Evolutionary conservation across 2,113 vertebrate genomes (phyloP), one percentile per base, ranked within the genome.

Genomic region (Pyxicephalus adspersus): DNA sequence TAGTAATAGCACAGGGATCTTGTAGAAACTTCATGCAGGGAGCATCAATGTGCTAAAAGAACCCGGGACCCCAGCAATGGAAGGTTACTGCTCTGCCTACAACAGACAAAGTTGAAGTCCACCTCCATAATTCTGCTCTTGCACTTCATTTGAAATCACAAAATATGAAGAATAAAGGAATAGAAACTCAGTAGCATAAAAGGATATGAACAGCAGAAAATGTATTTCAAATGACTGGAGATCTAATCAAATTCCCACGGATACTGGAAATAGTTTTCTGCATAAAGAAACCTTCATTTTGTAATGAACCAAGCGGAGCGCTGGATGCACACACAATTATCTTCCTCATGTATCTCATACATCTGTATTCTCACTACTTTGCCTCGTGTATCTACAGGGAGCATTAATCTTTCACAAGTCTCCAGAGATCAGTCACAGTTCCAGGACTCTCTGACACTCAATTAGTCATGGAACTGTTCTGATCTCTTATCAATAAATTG

Each of bases 391-490:
- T 22, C 60, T 54, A 55, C 55, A 55, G 67, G 67, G 67, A 73
- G 31, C 68, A 73, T 81, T 81, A 64, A 74, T 81, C 68, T 64
- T 64, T 65, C 51, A 55, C 23, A 63, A 72, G 20, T 64, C 79
- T 72, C 52, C 23, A 4, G 68, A 74, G 50, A 81, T 74, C 50
- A 74, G 60, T 63, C 61, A 45, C 34, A 34, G 57, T 73, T 65
- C 63, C 45, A 34, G 25, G 70, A 64, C 34, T 71, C 57, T 72
- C 28, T 54, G 61, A 16, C 38, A 31, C 71, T 65, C 70, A 81
- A 74, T 81, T 81, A 81, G 79, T 81, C 79, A 81, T 54, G 58
- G 67, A 81, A 54, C 26, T 20, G 38, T 72, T 63, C 78, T 26
- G 45, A 20, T 22, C 52, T 65, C 79, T 74, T 81, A 81, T 57